Percentiles rank a stretch among this genome's conserved stretches.
Conservation (phyloP, 30 jellyfish, hydroid and myxozoan genomes). For the Morbakka virulenta region DNA sequence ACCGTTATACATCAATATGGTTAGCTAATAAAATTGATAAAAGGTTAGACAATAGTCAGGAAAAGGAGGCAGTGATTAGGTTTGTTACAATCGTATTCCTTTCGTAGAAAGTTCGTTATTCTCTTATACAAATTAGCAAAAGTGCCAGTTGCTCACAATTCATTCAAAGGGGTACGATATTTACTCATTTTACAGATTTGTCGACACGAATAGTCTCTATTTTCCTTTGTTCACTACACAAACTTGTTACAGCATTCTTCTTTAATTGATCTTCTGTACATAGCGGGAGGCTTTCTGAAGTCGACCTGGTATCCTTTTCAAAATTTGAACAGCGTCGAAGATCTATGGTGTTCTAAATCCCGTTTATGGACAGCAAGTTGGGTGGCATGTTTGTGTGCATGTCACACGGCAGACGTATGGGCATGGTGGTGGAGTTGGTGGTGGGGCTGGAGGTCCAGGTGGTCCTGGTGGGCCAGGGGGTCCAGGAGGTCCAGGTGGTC, state of each 20-base stretch:
- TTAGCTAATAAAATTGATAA: too few species aligned
- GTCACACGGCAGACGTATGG: slow-evolving; percentile 74
- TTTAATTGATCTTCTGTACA: not conserved
- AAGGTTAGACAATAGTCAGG: too few species aligned
- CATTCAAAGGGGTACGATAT: not conserved
- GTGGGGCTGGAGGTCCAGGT: slow-evolving; percentile 99
- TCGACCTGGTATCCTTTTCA: too few species aligned
- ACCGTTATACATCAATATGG: too few species aligned
- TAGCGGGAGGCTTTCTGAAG: too few species aligned
- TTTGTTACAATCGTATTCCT: not conserved
- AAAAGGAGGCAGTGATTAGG: too few species aligned
- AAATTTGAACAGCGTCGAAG: not conserved
- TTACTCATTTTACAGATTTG: not conserved
- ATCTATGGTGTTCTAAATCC: not conserved
- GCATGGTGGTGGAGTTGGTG: slow-evolving; percentile 99
- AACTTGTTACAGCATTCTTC: not conserved
- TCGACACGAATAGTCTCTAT: not conserved
- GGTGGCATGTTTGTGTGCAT: slow-evolving; percentile 87
- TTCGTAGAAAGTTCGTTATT: not conserved
- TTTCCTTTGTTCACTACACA: not conserved
- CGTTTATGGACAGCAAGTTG: slow-evolving; percentile 74
- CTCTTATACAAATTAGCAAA: not conserved
- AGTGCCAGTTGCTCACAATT: not conserved
- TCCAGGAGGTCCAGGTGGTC: slow-evolving; percentile 99
- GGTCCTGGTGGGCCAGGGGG: slow-evolving; percentile 99